Percentiles rank a stretch among this genome's conserved stretches.
Evolutionary conservation across 1,140 invertebrate species (phyloP).

Genomic region (Camponotus floridanus): DNA sequence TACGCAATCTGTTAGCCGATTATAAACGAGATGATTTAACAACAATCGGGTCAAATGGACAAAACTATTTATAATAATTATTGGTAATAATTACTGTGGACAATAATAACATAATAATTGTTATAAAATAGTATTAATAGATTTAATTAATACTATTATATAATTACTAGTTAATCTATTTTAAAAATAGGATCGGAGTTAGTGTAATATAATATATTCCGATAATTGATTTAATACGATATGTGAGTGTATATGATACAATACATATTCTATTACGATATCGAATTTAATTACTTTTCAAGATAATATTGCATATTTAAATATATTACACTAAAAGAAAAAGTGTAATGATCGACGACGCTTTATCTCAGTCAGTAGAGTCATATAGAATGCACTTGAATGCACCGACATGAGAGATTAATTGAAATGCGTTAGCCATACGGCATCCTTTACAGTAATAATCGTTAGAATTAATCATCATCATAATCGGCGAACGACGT

Average conservation of each 20-base stretch:
- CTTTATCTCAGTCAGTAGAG: conserved; percentile 5
- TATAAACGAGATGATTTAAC: conserved; percentile 37
- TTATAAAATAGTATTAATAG: conserved; percentile 23
- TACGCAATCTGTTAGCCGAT: conserved; percentile 52
- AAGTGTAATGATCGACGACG: not conserved
- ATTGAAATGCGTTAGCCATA: conserved; percentile 12
- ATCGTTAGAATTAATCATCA: conserved; percentile 42
- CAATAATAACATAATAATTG: conserved; percentile 43
- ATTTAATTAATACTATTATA: conserved; percentile 30
- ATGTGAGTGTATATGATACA: no score
- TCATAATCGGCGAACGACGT: conserved; percentile 12
- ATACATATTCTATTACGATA: not conserved
- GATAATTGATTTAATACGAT: not conserved
- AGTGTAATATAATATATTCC: not conserved
- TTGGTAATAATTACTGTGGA: conserved; percentile 7
- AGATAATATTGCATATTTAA: no score
- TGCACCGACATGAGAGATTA: not conserved
- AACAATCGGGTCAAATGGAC: conserved; percentile 37
- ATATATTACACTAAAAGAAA: no score
- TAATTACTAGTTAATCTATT: not conserved
- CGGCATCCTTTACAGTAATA: conserved; percentile 15
- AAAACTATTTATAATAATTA: conserved; percentile 32
- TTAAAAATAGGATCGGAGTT: not conserved
- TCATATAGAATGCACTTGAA: not conserved
- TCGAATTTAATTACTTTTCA: not conserved